Base-by-base conservation (phyloP, 1,140 invertebrate species). In the Agrilus planipennis region DNA sequence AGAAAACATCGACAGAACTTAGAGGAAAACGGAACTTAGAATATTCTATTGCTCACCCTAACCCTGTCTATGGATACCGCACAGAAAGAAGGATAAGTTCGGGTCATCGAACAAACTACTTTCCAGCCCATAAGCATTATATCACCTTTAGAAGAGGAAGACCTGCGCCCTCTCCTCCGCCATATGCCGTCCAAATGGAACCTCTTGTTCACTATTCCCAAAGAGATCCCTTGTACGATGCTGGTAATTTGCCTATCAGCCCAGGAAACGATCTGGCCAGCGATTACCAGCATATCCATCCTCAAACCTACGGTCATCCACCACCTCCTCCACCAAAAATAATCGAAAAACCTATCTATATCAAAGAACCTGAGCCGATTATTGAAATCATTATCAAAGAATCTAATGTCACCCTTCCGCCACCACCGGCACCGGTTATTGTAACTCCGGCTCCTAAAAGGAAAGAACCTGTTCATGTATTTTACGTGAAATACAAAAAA, bases 301-400 rank as follows among this genome's bases (percentile, higher is more conserved):
- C 67, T 51, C 53, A 58, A 34, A 57, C 60, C 28, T 72, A 64
- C 34, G 66, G 67, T 21, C 55, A 52, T 20, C 44, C 69, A 3
- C 44, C 69, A 3, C 67, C 63, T 14, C 69, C 68, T 19, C 67
- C 67, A 2, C 48, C 50, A 10, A 46, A 41, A 46, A 66, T 41
- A 64, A 69, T 55, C 55, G 65, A 71, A 36, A 54, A 60, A 30
- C 71, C 71, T 5, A 73, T 60, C 16, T 69, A 82, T 41, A 85
- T 52, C 64, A 78, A 81, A 47, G 80, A 84, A 39, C 84, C 84
- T 0, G 86, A 89, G 56, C 86, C 86, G 10, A 89, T 89, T 31
- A 89, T 89, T 43, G 86, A 89, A 63, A 89, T 89, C 45, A 89
- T 89, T 38, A 88, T 89, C 34, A 87, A 87, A 54, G 86, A 89